A percentile compares a stretch with the other conserved stretches of the same genome.
phyloP scores from a whole-genome alignment of 2,888 invertebrate genomes.

The Agonopterix alstromeriana region DNA sequence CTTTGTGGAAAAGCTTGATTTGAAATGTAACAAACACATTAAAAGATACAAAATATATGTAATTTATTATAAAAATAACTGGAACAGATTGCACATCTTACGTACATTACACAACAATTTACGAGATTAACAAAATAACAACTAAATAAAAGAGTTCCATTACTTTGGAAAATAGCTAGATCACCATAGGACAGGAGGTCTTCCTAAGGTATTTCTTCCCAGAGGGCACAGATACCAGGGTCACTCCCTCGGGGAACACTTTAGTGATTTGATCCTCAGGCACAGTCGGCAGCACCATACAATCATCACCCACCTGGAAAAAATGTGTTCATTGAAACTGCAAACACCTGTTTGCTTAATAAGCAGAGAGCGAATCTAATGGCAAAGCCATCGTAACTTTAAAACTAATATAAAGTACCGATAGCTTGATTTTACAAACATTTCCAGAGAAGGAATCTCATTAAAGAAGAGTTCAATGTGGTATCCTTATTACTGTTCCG shows the following conservation, averaged over 20 bases:
- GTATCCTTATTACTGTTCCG: too few species aligned
- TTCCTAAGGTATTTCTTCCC: constrained; percentile 89
- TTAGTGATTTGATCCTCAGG: constrained; percentile 80
- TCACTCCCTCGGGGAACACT: constrained; percentile 84
- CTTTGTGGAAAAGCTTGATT: too few species aligned
- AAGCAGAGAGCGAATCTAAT: too few species aligned
- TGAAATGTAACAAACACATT: neutral
- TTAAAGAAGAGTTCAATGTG: too few species aligned
- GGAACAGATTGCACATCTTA: neutral
- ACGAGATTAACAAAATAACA: neutral
- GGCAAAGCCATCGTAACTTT: too few species aligned
- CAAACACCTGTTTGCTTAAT: neutral
- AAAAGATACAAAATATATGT: neutral
- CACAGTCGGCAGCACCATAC: constrained; percentile 93
- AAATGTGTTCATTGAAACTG: neutral
- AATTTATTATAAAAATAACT: constrained; percentile 2
- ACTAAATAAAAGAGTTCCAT: constrained; percentile 1
- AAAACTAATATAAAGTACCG: too few species aligned
- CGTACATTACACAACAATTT: constrained; percentile 11
- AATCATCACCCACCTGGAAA: constrained; percentile 85
- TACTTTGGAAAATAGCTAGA: constrained; percentile 9
- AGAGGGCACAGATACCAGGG: constrained; percentile 85
- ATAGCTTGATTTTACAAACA: too few species aligned
- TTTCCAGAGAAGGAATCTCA: too few species aligned
- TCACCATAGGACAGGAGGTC: constrained; percentile 77